phyloP scores from a whole-genome alignment of 2,113 vertebrate genomes.

The Indicator indicator region DNA sequence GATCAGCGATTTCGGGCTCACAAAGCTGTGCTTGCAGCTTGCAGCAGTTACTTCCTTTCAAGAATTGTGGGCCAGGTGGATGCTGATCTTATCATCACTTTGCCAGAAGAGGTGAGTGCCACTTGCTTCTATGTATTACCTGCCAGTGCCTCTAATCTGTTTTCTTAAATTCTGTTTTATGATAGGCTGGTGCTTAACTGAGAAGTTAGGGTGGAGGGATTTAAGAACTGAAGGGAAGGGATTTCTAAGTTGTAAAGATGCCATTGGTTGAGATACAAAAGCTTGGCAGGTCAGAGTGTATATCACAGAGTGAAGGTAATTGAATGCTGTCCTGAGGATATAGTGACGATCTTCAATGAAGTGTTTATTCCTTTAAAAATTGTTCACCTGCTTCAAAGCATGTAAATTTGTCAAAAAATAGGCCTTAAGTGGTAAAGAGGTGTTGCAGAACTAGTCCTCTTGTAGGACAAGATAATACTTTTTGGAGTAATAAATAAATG shows the following conservation, averaged over 20 bases:
- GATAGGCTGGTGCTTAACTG: neutral
- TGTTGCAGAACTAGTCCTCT: neutral
- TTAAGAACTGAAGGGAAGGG: neutral
- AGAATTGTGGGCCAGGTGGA: constrained; percentile 76
- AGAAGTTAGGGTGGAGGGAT: neutral
- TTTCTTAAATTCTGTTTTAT: neutral
- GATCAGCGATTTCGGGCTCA: constrained; percentile 88
- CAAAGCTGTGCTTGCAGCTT: constrained; percentile 89
- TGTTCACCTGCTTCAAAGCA: neutral
- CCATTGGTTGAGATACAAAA: neutral
- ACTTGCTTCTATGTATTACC: neutral
- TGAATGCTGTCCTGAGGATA: neutral
- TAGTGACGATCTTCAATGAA: neutral
- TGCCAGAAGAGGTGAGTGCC: constrained; percentile 88
- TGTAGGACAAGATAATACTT: neutral
- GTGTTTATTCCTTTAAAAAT: neutral
- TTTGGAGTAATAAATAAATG: neutral
- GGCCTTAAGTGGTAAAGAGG: neutral
- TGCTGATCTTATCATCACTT: constrained; percentile 81
- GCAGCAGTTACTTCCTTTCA: constrained; percentile 89
- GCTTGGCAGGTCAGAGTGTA: neutral
- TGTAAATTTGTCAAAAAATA: neutral
- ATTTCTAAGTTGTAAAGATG: neutral
- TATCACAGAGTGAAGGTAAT: neutral
- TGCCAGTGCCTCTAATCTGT: neutral